Conservation (phyloP, 2,113 vertebrate genomes). For the Campylomormyrus numenius region DNA sequence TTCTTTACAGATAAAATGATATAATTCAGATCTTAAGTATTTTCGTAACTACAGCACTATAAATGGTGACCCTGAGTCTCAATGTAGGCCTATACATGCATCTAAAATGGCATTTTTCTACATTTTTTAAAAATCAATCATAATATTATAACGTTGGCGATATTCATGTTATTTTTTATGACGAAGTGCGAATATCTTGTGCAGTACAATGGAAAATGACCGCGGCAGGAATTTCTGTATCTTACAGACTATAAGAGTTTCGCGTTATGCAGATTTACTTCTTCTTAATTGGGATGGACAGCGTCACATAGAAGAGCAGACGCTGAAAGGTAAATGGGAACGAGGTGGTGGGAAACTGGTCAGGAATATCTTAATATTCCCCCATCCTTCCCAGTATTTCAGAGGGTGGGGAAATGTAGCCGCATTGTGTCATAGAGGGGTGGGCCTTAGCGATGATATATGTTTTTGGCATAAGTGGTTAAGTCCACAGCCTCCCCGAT, state of each 20-base stretch:
- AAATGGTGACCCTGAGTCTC: neutral
- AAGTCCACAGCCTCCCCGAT: constrained; percentile 42
- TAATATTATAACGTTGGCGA: neutral
- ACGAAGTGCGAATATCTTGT: neutral
- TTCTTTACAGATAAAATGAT: neutral
- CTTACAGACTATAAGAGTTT: neutral
- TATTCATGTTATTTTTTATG: neutral
- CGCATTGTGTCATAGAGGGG: constrained; percentile 55
- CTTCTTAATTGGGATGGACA: constrained; percentile 11
- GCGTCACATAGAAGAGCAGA: neutral
- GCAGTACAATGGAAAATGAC: neutral
- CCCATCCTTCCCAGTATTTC: constrained; percentile 49
- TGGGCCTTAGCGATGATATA: constrained; percentile 53
- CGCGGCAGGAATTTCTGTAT: neutral
- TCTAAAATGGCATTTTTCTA: neutral
- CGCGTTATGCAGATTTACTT: neutral
- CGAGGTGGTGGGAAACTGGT: constrained; percentile 47
- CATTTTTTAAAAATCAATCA: neutral
- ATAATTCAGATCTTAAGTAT: neutral
- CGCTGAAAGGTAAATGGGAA: constrained; percentile 22
- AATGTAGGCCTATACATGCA: neutral
- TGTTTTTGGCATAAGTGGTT: constrained; percentile 54
- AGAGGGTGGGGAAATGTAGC: constrained; percentile 55
- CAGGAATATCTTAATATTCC: constrained; percentile 44
- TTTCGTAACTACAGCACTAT: neutral